Conservation (phyloP, 2,113 vertebrate species). For the Chloroceryle aenea region DNA sequence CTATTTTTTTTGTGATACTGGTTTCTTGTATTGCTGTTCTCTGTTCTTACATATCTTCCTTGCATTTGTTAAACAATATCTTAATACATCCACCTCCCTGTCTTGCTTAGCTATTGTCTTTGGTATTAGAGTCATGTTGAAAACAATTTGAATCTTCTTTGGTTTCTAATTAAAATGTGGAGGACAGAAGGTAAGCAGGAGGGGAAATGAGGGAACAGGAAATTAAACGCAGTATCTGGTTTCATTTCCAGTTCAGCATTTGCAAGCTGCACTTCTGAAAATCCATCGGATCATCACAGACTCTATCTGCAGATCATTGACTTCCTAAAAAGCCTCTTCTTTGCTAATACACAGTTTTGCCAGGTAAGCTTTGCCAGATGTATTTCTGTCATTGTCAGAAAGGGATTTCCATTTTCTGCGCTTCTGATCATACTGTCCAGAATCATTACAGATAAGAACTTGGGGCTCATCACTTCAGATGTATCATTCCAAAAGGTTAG, state of each 20-base stretch:
- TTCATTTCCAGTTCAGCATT: constrained; percentile 64
- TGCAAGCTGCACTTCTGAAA: constrained; percentile 37
- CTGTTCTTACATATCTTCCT: not conserved
- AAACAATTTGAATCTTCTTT: not conserved
- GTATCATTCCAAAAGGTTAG: not conserved
- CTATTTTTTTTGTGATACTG: not conserved
- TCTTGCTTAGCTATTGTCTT: not conserved
- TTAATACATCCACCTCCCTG: not conserved
- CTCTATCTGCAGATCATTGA: constrained; percentile 75
- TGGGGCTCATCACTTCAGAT: not conserved
- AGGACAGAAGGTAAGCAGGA: not conserved
- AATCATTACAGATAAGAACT: not conserved
- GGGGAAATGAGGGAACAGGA: not conserved
- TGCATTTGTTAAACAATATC: not conserved
- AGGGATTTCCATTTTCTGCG: not conserved
- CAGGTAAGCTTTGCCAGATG: constrained; percentile 68
- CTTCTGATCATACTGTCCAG: not conserved
- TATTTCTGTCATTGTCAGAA: not conserved
- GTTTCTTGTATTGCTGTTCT: not conserved
- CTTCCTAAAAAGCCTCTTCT: constrained; percentile 75
- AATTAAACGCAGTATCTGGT: not conserved
- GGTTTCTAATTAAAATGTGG: not conserved
- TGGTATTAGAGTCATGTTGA: not conserved
- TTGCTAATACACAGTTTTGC: constrained; percentile 24
- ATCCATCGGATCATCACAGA: constrained; percentile 65